A percentile compares a stretch with the other conserved stretches of the same genome.
Conservation (phyloP, 2,888 invertebrate genomes). For the Rotaria sp. region DNA sequence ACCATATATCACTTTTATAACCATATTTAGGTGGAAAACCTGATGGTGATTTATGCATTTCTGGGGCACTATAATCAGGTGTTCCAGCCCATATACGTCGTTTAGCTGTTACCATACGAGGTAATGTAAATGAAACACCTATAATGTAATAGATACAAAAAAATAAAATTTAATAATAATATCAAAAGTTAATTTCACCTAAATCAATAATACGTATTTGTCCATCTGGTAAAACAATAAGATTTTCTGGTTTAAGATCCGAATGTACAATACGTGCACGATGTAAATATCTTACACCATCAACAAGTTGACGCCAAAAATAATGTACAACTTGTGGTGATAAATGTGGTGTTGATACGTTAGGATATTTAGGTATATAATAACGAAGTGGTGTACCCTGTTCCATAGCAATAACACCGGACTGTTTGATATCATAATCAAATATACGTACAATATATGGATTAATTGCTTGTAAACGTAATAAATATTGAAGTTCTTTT, state of each 20-base stretch:
- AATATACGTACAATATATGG: constrained; percentile 9
- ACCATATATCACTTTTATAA: neutral
- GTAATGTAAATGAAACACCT: neutral
- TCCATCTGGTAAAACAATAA: neutral
- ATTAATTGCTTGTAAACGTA: neutral
- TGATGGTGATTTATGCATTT: neutral
- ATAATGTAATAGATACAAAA: neutral
- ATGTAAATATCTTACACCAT: neutral
- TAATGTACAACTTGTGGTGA: neutral
- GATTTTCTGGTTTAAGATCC: constrained; percentile 18
- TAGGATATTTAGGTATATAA: neutral
- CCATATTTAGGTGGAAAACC: neutral
- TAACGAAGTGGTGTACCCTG: neutral
- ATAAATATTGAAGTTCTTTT: constrained; percentile 3
- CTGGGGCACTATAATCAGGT: constrained; percentile 6
- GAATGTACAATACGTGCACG: constrained; percentile 9
- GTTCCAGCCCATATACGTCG: neutral
- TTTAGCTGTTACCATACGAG: neutral
- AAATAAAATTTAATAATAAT: no score
- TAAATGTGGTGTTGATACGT: neutral
- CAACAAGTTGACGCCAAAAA: neutral
- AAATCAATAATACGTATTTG: constrained; percentile 8
- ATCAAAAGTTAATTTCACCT: neutral
- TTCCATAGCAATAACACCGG: constrained; percentile 24
- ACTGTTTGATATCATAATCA: neutral